Evolutionary conservation across 2,888 invertebrate genomes (phyloP).

Genomic region (Temnothorax unifasciatus): DNA sequence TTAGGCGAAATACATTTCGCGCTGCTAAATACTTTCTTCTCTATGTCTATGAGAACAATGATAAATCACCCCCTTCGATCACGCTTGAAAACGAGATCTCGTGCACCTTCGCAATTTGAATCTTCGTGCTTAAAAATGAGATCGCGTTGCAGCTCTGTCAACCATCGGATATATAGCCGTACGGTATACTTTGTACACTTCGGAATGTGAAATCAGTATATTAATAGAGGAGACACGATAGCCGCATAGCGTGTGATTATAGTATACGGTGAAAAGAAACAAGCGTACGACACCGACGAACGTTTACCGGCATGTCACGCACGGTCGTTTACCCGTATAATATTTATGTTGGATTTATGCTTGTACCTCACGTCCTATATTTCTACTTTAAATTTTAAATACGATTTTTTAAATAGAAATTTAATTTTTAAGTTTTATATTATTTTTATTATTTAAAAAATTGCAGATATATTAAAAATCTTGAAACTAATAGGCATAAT

Average conservation of each 20-base stretch:
- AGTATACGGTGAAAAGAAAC: conserved; percentile 12
- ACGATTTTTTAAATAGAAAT: not conserved
- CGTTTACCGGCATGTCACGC: conserved; percentile 29
- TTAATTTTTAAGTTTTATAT: not conserved
- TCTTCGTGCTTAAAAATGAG: conserved; percentile 41
- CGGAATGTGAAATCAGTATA: conserved; percentile 79
- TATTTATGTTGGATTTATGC: conserved; percentile 23
- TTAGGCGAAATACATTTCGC: conserved; percentile 18
- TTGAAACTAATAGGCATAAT: no score
- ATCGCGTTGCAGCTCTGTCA: conserved; percentile 54
- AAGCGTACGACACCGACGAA: conserved; percentile 26
- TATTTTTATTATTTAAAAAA: not conserved
- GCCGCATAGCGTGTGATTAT: conserved; percentile 41
- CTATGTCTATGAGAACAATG: not conserved
- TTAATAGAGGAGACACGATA: conserved; percentile 72
- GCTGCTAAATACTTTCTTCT: not conserved
- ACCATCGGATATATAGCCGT: conserved; percentile 75
- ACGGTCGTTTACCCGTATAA: conserved; percentile 29
- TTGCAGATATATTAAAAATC: not conserved
- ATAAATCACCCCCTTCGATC: conserved; percentile 1
- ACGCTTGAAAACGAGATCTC: not conserved
- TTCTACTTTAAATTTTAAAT: not conserved
- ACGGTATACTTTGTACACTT: conserved; percentile 65
- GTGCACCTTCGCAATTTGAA: conserved; percentile 16
- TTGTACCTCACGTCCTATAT: not conserved